Percentiles rank a stretch among this genome's conserved stretches.
Conservation (phyloP, 1,140 invertebrate genomes). For the Apocrypta bakeri region DNA sequence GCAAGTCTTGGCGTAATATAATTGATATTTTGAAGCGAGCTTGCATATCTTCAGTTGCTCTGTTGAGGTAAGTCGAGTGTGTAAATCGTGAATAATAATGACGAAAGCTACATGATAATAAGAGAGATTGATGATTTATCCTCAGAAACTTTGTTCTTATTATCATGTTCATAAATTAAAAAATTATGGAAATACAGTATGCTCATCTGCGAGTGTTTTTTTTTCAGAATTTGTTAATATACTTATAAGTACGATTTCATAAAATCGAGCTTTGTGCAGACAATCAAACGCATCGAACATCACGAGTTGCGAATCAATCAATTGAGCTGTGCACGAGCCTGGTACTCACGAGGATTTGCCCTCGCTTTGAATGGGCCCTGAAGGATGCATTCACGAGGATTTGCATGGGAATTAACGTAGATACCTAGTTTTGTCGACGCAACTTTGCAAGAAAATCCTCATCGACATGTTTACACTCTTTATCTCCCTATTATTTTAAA, state of each 20-base stretch:
- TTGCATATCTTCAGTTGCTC: neutral
- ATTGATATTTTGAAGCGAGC: constrained; percentile 29
- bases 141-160: neutral
- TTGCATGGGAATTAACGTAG: constrained; percentile 22
- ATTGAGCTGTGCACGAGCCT: neutral
- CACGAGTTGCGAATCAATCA: neutral
- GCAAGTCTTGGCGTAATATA: constrained; percentile 17
- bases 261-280: neutral
- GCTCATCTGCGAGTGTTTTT: no score
- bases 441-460: neutral
- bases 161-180: no score
- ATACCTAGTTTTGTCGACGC: neutral
- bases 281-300: neutral
- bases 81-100: constrained; percentile 35
- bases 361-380: constrained; percentile 7
- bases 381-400: constrained; percentile 27
- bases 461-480: neutral
- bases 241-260: no score
- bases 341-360: constrained; percentile 4
- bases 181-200: no score
- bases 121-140: neutral
- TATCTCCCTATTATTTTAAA: neutral
- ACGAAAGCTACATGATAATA: neutral
- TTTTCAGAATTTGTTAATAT: no score
- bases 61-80: constrained; percentile 1